A percentile compares a stretch with the other conserved stretches of the same genome.
Conservation (phyloP, 2,113 vertebrate species). For the Pseudorasbora parva region DNA sequence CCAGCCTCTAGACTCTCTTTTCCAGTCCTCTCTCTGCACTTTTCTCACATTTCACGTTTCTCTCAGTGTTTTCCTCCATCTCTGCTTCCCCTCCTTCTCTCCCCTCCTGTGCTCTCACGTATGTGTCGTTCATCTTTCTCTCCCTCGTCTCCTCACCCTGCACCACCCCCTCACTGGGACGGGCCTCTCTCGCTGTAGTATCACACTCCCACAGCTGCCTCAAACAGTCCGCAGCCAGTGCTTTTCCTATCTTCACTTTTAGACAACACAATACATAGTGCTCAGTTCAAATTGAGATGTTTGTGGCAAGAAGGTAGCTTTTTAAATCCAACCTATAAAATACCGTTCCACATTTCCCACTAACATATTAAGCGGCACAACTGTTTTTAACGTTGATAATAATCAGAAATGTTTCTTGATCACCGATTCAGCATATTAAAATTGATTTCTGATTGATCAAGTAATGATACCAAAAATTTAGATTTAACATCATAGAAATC, state of each 20-base stretch:
- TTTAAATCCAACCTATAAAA: neutral
- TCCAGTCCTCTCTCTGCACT: conserved; percentile 22
- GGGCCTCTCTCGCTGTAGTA: conserved; percentile 48
- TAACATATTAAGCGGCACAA: neutral
- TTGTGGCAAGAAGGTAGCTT: neutral
- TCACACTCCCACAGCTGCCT: conserved; percentile 60
- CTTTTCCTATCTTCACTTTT: conserved; percentile 22
- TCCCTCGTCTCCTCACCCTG: conserved; percentile 32
- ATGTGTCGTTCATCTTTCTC: conserved; percentile 46
- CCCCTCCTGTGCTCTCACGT: conserved; percentile 16
- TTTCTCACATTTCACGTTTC: neutral
- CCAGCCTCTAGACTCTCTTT: conserved; percentile 27
- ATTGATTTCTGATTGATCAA: neutral
- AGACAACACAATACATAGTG: neutral
- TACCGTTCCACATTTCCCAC: neutral
- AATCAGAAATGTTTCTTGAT: neutral
- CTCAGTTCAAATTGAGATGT: conserved; percentile 1
- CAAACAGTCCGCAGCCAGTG: conserved; percentile 32
- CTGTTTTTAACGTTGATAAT: neutral
- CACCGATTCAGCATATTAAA: neutral
- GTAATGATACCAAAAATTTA: neutral
- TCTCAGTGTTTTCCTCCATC: conserved; percentile 5
- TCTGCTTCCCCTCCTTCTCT: conserved; percentile 10
- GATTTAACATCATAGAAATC: neutral
- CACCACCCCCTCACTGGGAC: conserved; percentile 33